Percentiles rank a stretch among this genome's conserved stretches.
These are phyloP conservation scores for Neocloeon triangulifer DNA, from an alignment of 1,140 invertebrate genomes.

Conservation along the genomic window DNA sequence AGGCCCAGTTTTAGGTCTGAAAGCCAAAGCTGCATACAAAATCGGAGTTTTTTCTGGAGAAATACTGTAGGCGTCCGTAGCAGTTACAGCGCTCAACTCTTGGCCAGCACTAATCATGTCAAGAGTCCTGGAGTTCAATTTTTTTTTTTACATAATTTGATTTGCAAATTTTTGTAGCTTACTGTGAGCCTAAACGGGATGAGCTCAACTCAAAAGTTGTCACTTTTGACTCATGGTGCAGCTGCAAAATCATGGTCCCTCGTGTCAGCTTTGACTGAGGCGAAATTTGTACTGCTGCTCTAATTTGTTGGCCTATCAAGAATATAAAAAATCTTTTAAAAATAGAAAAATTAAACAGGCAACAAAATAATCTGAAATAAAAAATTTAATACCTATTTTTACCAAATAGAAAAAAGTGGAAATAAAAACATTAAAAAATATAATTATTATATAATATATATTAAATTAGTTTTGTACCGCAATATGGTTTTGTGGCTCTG, in stretches of 20 bases:
- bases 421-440: not conserved
- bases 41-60: too few species aligned
- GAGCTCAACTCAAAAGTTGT: too few species aligned
- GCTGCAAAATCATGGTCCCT: conserved; percentile 17
- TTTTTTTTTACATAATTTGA: too few species aligned
- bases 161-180: too few species aligned
- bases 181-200: too few species aligned
- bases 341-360: conserved; percentile 5
- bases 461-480: conserved; percentile 15
- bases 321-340: conserved; percentile 5
- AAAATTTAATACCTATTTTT: not conserved
- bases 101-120: too few species aligned
- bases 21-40: too few species aligned
- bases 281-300: conserved; percentile 17
- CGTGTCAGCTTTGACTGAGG: conserved; percentile 14
- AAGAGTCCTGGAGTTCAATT: too few species aligned
- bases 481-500: conserved; percentile 19
- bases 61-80: too few species aligned
- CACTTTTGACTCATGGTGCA: conserved; percentile 14
- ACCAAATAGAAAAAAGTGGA: too few species aligned
- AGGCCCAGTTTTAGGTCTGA: too few species aligned
- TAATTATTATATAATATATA: conserved; percentile 1
- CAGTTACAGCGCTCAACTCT: too few species aligned
- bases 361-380: not conserved
- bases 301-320: conserved; percentile 19